Evolutionary conservation across 37 sponge, comb jelly and placozoan genomes (phyloP).

Genomic region (Crambe crambe): DNA sequence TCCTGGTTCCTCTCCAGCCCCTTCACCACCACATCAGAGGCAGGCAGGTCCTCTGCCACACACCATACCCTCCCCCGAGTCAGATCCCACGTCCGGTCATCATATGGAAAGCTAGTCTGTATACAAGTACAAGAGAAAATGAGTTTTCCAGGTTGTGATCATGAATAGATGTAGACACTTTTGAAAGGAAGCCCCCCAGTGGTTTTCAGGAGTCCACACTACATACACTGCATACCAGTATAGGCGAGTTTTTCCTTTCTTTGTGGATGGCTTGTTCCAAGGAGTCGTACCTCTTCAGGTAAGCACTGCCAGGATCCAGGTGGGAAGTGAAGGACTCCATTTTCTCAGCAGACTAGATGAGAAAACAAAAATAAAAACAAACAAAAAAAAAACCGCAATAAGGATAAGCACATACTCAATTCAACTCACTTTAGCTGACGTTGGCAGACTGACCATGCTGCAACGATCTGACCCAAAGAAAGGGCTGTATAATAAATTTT

Average conservation of each 20-base stretch:
- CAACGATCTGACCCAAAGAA: slow-evolving; percentile 60
- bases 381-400: background rate
- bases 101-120: background rate
- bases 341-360: background rate
- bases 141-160: too few species aligned
- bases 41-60: slow-evolving; percentile 18
- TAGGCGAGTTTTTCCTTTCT: slow-evolving; percentile 1
- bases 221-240: too few species aligned
- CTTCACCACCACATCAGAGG: slow-evolving; percentile 1
- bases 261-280: slow-evolving; percentile 14
- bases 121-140: background rate
- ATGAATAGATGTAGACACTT: background rate
- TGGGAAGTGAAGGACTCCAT: too few species aligned
- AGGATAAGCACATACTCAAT: background rate
- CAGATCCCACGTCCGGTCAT: slow-evolving; percentile 29
- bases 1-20: slow-evolving; percentile 32
- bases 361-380: background rate
- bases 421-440: slow-evolving; percentile 31
- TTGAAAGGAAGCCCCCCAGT: background rate
- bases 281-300: slow-evolving; percentile 14
- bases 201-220: too few species aligned
- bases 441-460: slow-evolving; percentile 67
- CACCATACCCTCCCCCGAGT: slow-evolving; percentile 36
- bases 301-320: background rate
- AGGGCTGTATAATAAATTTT: slow-evolving; percentile 37